phyloP scores from a whole-genome alignment of 2,113 vertebrate genomes.

The Phylloscopus trochilus region DNA sequence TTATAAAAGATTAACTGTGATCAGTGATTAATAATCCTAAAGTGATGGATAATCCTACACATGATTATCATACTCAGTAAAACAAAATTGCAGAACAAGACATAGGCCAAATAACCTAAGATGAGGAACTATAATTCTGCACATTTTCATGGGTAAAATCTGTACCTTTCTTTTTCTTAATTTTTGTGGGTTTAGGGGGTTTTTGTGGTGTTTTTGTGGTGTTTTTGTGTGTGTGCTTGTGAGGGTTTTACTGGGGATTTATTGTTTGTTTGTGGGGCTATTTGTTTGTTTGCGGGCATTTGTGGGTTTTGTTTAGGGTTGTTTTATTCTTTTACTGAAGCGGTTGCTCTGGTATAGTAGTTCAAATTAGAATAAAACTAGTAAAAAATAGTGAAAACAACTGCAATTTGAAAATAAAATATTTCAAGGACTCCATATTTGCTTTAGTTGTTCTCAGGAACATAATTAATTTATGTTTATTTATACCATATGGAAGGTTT shows the following conservation, averaged over 20 bases:
- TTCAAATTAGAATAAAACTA: not conserved
- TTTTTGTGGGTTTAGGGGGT: rapidly evolving
- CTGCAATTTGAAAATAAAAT: not conserved
- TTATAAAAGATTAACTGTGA: not conserved
- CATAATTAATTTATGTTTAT: not conserved
- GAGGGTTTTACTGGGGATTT: not conserved
- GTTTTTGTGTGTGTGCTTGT: not conserved
- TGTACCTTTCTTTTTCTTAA: no score
- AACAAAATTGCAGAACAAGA: not conserved
- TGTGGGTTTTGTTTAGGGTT: not conserved
- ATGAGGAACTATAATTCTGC: not conserved
- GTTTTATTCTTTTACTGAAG: not conserved
- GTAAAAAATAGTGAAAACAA: not conserved
- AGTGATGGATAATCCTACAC: not conserved
- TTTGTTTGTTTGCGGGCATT: not conserved
- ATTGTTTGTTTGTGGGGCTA: not conserved
- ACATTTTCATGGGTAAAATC: not conserved
- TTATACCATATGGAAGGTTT: not conserved
- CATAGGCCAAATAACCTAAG: not conserved
- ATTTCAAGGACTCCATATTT: not conserved
- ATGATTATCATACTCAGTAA: not conserved
- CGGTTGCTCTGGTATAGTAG: not conserved
- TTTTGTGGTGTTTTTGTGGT: no score
- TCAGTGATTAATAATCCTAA: not conserved
- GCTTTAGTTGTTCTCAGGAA: not conserved